Conservation (phyloP, 2,888 invertebrate genomes). For the Lasioglossum oenotherae region DNA sequence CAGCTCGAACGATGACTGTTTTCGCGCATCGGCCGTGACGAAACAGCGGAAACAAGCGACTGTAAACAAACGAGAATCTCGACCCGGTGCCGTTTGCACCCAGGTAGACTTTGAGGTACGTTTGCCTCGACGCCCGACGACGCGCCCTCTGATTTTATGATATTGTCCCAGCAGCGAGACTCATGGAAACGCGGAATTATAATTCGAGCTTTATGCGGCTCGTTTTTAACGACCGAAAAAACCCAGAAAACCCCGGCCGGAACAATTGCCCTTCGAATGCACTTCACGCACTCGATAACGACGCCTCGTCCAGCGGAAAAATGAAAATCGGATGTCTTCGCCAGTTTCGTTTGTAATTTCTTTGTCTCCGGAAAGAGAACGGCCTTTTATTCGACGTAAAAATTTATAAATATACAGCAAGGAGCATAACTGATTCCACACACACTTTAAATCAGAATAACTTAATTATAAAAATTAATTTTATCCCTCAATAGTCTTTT, state of each 20-base stretch:
- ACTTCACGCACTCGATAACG: background rate
- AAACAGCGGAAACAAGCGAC: slow-evolving; percentile 58
- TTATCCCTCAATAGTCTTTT: too few species aligned
- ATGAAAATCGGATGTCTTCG: background rate
- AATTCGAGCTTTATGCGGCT: background rate
- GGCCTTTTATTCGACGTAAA: background rate
- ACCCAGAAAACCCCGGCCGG: background rate
- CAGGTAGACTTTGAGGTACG: slow-evolving; percentile 53
- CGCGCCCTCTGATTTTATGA: slow-evolving; percentile 30
- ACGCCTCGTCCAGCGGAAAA: background rate
- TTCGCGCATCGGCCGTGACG: slow-evolving; percentile 46
- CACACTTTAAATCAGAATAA: too few species aligned
- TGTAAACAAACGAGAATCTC: slow-evolving; percentile 68
- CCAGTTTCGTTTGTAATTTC: background rate
- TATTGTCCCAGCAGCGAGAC: background rate
- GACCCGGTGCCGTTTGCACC: slow-evolving; percentile 21
- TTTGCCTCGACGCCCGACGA: slow-evolving; percentile 38
- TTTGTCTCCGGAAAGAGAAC: background rate
- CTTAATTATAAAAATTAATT: too few species aligned
- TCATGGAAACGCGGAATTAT: background rate
- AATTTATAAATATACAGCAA: too few species aligned
- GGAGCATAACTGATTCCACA: too few species aligned
- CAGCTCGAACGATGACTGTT: slow-evolving; percentile 53
- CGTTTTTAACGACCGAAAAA: background rate
- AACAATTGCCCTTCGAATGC: background rate